Evolutionary conservation across 2,113 vertebrate species (phyloP), one percentile per base, ranked within the genome.

Genomic region (Hydropotes inermis): DNA sequence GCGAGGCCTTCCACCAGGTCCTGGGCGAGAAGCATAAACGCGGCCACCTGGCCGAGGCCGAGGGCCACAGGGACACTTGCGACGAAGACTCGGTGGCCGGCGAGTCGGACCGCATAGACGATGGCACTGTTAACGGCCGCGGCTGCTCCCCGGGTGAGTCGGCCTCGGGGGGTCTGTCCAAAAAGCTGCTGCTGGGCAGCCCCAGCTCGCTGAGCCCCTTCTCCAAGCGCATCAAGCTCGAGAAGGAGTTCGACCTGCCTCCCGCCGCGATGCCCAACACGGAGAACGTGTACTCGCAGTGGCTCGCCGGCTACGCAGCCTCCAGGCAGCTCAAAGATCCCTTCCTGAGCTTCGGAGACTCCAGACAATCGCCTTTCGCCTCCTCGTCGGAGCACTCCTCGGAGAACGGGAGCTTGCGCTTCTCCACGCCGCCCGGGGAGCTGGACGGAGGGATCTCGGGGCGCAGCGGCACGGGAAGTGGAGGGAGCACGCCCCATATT

Each of bases 331-430:
- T 99, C 98, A 99, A 99, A 99, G 99, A 99, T 99, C 99, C 99
- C 98, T 99, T 99, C 99, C 99, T 99, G 97, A 99, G 98, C 99
- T 99, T 99, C 98, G 99, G 99, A 95, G 99, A 99, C 99, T 99
- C 99, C 98, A 99, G 99, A 99, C 99, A 99, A 99, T 99, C 99
- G 99, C 99, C 99, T 99, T 99, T 99, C 96, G 99, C 99, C 99
- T 99, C 99, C 97, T 99, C 99, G 76, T 99, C 99, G 1, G 99
- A 99, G 99, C 99, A 99, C 98, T 99, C 99, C 90, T 99, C 99
- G 95, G 99, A 99, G 99, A 99, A 99, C 21, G 99, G 99, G 99
- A 99, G 99, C 99, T 99, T 99, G 99, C 99, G 99, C 98, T 99
- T 99, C 99, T 99, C 99, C 70, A 99, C 99, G 89, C 99, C 99